Evolutionary conservation across 1,140 invertebrate genomes (phyloP).

Genomic region (Homalodisca vitripennis): DNA sequence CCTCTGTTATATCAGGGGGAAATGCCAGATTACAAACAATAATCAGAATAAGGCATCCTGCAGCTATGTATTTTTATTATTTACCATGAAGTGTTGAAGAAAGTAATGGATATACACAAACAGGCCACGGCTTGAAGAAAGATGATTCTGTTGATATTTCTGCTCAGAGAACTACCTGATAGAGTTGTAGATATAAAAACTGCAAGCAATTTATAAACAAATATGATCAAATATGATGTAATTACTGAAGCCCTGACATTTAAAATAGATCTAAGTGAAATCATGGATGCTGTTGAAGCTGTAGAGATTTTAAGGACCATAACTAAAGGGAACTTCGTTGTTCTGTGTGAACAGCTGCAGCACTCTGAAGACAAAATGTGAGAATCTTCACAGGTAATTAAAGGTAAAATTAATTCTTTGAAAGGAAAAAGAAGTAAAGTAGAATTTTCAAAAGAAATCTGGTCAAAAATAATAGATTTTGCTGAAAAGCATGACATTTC

Average conservation of each 20-base stretch:
- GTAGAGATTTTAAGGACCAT: not conserved
- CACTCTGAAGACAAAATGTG: not conserved
- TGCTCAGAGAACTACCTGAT: not conserved
- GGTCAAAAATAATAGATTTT: not conserved
- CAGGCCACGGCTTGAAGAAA: not conserved
- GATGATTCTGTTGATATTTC: not conserved
- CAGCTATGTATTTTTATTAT: no score
- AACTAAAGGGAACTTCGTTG: conserved; percentile 5
- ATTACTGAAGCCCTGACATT: not conserved
- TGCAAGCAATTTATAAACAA: not conserved
- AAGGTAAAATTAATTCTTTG: not conserved
- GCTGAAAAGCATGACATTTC: no score
- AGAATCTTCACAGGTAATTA: conserved; percentile 14
- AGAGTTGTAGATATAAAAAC: not conserved
- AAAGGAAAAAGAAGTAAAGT: conserved; percentile 13
- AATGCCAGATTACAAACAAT: not conserved
- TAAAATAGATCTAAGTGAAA: not conserved
- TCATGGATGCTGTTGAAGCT: no score
- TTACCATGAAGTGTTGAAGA: no score
- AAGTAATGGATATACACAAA: no score
- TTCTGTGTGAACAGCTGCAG: no score
- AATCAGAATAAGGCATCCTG: no score
- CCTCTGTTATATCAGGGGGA: not conserved
- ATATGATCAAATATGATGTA: not conserved
- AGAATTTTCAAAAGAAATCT: not conserved